Evolutionary conservation across 2,797 vertebrate species (phyloP).

Genomic region (Myripristis murdjan): DNA sequence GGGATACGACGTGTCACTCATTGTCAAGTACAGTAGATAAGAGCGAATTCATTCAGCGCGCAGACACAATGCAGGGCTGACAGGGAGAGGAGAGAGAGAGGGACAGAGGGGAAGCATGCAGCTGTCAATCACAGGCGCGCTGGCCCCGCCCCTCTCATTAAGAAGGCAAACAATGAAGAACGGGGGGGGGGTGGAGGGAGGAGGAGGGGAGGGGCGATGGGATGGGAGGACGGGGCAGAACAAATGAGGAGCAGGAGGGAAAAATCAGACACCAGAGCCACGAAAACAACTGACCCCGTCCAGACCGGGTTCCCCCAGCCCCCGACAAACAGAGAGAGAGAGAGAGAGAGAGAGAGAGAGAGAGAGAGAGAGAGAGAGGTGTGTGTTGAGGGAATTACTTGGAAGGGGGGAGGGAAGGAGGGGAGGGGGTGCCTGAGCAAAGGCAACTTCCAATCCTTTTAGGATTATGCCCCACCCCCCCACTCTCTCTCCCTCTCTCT

Average conservation of each 20-base stretch:
- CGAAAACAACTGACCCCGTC: slow-evolving; percentile 78
- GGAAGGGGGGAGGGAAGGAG: slow-evolving; percentile 50
- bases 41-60: slow-evolving; percentile 6
- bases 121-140: slow-evolving; percentile 90
- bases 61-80: slow-evolving; percentile 29
- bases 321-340: slow-evolving; percentile 51
- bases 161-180: slow-evolving; percentile 93
- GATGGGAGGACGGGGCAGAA: slow-evolving; percentile 86
- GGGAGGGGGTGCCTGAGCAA: neutral
- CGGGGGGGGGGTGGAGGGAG: slow-evolving; percentile 74
- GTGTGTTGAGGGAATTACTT: slow-evolving; percentile 40
- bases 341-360: too few species aligned
- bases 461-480: slow-evolving; percentile 82
- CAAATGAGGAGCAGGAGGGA: slow-evolving; percentile 84
- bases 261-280: slow-evolving; percentile 90
- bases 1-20: slow-evolving; percentile 1
- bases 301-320: slow-evolving; percentile 76
- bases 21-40: slow-evolving; percentile 49
- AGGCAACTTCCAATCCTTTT: slow-evolving; percentile 85
- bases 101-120: slow-evolving; percentile 84
- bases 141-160: slow-evolving; percentile 96
- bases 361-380: too few species aligned
- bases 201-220: too few species aligned
- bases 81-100: slow-evolving; percentile 59
- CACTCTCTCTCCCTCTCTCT: slow-evolving; percentile 40